These are phyloP conservation scores for Drosophila heteroneura DNA, from an alignment of 2,888 invertebrate species.

Conservation along the genomic window DNA sequence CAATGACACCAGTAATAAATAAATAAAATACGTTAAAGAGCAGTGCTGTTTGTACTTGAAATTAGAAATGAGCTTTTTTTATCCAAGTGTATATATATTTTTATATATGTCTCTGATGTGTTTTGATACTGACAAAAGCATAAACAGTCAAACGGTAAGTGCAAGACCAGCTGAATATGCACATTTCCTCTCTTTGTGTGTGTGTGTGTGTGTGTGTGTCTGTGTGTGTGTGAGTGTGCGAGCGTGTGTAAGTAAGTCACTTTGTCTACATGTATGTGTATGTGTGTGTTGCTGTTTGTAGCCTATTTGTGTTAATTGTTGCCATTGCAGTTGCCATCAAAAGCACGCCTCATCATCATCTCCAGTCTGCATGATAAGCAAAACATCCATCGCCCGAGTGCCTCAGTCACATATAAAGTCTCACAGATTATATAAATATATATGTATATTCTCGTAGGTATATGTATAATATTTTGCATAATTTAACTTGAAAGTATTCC, in stretches of 20 bases:
- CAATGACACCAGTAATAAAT: not conserved
- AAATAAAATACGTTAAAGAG: not conserved
- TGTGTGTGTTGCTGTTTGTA: constrained; percentile 13
- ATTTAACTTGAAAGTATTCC: constrained; percentile 38
- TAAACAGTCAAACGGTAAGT: constrained; percentile 55
- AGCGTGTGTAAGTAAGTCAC: not conserved
- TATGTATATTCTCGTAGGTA: not conserved
- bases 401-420: not conserved
- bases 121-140: constrained; percentile 64
- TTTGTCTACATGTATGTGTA: constrained; percentile 10
- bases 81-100: constrained; percentile 6
- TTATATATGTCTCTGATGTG: constrained; percentile 17
- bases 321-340: constrained; percentile 58
- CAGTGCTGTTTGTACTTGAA: not conserved
- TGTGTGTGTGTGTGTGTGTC: not conserved
- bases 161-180: constrained; percentile 44
- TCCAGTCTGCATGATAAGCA: constrained; percentile 8
- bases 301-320: constrained; percentile 62
- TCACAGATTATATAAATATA: not conserved
- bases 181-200: constrained; percentile 10
- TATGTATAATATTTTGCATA: constrained; percentile 50
- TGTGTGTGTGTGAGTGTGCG: not conserved
- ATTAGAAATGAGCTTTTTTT: not conserved
- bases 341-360: constrained; percentile 53
- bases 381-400: not conserved